Conservation (phyloP, 2,113 vertebrate species). For the Takifugu bimaculatus region DNA sequence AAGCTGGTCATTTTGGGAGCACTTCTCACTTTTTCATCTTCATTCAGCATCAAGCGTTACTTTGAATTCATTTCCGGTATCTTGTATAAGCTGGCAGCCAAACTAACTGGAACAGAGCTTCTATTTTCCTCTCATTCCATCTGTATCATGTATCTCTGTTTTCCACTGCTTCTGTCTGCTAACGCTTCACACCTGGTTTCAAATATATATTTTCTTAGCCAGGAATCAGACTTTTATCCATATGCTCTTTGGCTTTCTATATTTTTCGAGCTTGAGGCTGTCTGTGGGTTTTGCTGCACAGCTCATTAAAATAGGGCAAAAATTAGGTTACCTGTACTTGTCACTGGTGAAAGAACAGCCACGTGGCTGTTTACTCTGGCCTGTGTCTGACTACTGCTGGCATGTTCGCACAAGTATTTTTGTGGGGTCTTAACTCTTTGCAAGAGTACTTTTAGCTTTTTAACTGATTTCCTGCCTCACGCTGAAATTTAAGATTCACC, state of each 20-base stretch:
- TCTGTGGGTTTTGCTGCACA: background rate
- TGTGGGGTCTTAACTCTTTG: too few relatives aligned
- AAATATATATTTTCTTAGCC: slow-evolving; percentile 1
- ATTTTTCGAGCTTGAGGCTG: slow-evolving; percentile 9
- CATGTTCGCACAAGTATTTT: too few relatives aligned
- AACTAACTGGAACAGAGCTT: slow-evolving; percentile 1
- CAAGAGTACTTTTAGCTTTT: too few relatives aligned
- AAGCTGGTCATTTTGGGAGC: too few relatives aligned
- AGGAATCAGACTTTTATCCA: background rate
- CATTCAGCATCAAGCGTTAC: too few relatives aligned
- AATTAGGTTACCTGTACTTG: background rate
- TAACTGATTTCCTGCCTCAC: too few relatives aligned
- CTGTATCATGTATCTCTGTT: background rate
- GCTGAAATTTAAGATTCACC: too few relatives aligned
- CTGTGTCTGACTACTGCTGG: slow-evolving; percentile 4
- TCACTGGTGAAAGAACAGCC: slow-evolving; percentile 1
- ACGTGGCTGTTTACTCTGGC: slow-evolving; percentile 12
- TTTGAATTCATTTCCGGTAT: too few relatives aligned
- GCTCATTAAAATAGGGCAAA: background rate
- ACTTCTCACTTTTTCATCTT: too few relatives aligned
- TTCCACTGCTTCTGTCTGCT: slow-evolving; percentile 14
- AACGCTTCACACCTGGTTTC: slow-evolving; percentile 3
- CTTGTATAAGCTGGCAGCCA: too few relatives aligned
- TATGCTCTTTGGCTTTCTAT: background rate
- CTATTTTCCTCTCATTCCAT: slow-evolving; percentile 5